These are phyloP conservation scores for Dolichallabes microphthalmus DNA, from an alignment of 2,113 vertebrate genomes.

Conservation along the genomic window DNA sequence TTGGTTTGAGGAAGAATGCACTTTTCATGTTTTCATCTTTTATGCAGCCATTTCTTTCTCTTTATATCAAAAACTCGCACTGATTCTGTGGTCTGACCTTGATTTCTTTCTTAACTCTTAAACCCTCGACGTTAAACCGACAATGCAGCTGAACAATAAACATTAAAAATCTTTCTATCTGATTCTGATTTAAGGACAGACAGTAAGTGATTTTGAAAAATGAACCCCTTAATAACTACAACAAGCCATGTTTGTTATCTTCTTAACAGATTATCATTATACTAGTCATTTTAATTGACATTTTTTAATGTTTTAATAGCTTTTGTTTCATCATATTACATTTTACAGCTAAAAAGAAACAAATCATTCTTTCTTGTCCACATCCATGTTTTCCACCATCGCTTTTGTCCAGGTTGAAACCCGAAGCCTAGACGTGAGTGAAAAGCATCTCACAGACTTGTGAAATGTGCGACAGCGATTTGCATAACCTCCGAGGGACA, in stretches of 20 bases:
- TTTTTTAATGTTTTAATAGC: not conserved
- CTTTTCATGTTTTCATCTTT: slow-evolving; percentile 51
- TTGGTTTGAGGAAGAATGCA: slow-evolving; percentile 46
- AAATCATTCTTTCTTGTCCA: not conserved
- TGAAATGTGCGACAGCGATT: not conserved
- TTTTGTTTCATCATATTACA: not conserved
- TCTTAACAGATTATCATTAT: not conserved
- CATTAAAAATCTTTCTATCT: not conserved
- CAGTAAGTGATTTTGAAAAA: not conserved
- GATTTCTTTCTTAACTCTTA: slow-evolving; percentile 36
- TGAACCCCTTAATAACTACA: not conserved
- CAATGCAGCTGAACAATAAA: not conserved
- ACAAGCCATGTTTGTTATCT: no score
- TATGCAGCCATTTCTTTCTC: slow-evolving; percentile 25
- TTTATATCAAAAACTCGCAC: not conserved
- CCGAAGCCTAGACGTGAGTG: no score
- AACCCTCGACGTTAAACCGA: no score
- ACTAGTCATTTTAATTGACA: not conserved
- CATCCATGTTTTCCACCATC: not conserved
- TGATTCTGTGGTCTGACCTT: slow-evolving; percentile 61
- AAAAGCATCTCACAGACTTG: not conserved
- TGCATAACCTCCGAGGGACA: not conserved
- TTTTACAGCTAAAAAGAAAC: not conserved
- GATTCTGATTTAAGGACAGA: no score
- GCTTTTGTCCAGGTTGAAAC: not conserved